Conservation (phyloP, 2,888 invertebrate genomes). For the Apamea epomidion region DNA sequence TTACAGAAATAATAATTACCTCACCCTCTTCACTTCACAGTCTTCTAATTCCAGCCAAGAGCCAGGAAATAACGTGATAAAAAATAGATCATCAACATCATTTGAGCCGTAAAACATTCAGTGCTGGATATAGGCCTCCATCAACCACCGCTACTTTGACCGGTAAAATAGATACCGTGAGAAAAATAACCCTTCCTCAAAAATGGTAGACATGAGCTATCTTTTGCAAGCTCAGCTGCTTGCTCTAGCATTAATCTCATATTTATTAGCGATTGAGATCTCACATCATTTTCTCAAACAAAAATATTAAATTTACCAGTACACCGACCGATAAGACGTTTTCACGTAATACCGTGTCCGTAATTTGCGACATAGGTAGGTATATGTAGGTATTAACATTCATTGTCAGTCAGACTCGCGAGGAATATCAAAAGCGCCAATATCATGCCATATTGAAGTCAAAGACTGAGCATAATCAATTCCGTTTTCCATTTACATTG, state of each 20-base stretch:
- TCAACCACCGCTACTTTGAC: too few species aligned
- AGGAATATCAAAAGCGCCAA: constrained; percentile 11
- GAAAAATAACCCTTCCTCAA: too few species aligned
- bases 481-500: constrained; percentile 24
- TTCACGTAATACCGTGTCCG: background rate
- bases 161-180: too few species aligned
- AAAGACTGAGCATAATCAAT: constrained; percentile 30
- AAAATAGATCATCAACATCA: too few species aligned
- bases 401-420: background rate
- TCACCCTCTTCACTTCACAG: background rate
- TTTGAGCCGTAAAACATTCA: too few species aligned
- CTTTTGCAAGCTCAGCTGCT: background rate
- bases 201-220: background rate
- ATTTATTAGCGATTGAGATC: background rate
- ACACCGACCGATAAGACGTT: background rate
- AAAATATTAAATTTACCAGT: background rate
- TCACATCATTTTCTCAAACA: background rate
- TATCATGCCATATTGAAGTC: constrained; percentile 8
- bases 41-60: background rate
- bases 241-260: background rate
- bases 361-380: background rate
- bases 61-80: too few species aligned
- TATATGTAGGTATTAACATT: constrained; percentile 11
- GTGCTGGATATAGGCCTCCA: too few species aligned
- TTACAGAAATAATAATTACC: background rate